These are phyloP conservation scores for Coelinius sp. DNA, from an alignment of 2,888 invertebrate genomes.

Conservation along the genomic window DNA sequence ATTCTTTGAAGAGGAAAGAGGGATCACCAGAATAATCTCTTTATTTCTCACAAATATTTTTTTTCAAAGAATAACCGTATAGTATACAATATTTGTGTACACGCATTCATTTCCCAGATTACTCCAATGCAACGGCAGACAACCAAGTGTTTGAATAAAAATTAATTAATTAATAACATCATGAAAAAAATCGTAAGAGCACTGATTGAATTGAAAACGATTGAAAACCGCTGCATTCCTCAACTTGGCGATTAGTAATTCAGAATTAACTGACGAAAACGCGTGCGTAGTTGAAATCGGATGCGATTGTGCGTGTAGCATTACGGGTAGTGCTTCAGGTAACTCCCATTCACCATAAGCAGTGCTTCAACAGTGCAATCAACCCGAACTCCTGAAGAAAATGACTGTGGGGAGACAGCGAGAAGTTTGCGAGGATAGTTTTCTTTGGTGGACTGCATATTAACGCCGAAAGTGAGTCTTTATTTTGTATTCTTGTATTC, in stretches of 20 bases:
- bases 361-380: slow-evolving; percentile 3
- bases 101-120: no score
- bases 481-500: slow-evolving; percentile 59
- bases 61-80: no score
- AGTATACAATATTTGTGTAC: no score
- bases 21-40: no score
- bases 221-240: slow-evolving; percentile 27
- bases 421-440: no score
- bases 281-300: slow-evolving; percentile 37
- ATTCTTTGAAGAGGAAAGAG: no score
- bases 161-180: slow-evolving; percentile 1
- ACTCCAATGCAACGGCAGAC: not conserved
- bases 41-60: no score
- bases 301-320: slow-evolving; percentile 31
- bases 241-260: slow-evolving; percentile 9
- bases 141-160: not conserved
- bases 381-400: not conserved
- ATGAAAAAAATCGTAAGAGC: not conserved
- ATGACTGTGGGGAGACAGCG: not conserved
- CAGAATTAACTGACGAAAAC: slow-evolving; percentile 27
- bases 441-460: slow-evolving; percentile 59
- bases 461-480: slow-evolving; percentile 52
- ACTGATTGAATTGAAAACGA: slow-evolving; percentile 8
- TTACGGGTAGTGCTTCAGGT: slow-evolving; percentile 1
- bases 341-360: slow-evolving; percentile 9